Evolutionary conservation across 2,888 invertebrate species (phyloP).

Genomic region (Amphipyra berbera): DNA sequence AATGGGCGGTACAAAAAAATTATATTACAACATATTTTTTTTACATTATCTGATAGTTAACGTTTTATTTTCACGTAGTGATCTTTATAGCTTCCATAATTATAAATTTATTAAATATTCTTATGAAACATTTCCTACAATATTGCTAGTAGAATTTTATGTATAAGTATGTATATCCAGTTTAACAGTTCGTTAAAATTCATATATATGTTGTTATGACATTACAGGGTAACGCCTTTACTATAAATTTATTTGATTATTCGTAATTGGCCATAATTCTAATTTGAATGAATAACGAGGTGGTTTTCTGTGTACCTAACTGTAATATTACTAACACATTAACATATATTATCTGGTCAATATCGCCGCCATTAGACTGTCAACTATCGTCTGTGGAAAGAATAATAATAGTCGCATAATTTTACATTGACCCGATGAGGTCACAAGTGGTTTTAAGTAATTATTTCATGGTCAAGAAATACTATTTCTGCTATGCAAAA

Average conservation of each 20-base stretch:
- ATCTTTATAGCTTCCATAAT: slow-evolving; percentile 11
- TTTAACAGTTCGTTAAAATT: not conserved
- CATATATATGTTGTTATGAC: too few relatives aligned
- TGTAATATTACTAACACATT: slow-evolving; percentile 14
- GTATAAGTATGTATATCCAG: not conserved
- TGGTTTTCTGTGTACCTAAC: slow-evolving; percentile 6
- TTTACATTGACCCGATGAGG: slow-evolving; percentile 14
- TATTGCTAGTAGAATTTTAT: too few relatives aligned
- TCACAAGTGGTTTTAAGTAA: slow-evolving; percentile 3
- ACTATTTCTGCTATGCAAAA: not conserved
- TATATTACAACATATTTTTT: slow-evolving; percentile 33
- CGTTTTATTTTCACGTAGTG: slow-evolving; percentile 16
- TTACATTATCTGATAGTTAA: slow-evolving; percentile 18
- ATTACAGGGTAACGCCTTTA: not conserved
- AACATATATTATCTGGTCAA: slow-evolving; percentile 16
- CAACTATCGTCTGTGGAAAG: slow-evolving; percentile 9
- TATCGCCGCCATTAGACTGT: slow-evolving; percentile 21
- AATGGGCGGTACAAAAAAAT: slow-evolving; percentile 32
- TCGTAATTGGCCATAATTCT: slow-evolving; percentile 18
- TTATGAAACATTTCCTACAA: not conserved
- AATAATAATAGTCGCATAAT: slow-evolving; percentile 14
- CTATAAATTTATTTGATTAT: slow-evolving; percentile 2
- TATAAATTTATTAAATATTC: not conserved
- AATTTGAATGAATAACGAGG: slow-evolving; percentile 18
- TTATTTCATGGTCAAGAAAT: slow-evolving; percentile 1